Evolutionary conservation across 1,140 invertebrate species (phyloP), one percentile per base, ranked within the genome.

Genomic region (Danaus melanippus): DNA sequence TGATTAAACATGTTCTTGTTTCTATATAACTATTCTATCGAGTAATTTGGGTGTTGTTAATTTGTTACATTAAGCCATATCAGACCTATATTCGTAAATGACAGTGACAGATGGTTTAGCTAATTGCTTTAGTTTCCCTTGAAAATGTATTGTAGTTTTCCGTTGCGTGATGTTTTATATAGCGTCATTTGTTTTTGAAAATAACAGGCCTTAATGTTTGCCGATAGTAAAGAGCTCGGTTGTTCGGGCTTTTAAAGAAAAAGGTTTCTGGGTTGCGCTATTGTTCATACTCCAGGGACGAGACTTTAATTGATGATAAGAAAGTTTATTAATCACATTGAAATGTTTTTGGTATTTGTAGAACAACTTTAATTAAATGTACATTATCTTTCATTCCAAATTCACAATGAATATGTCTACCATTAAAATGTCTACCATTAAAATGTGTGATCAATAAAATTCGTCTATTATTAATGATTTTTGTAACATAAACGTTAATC

Each of bases 311-410:
- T 48, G 55, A 57, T 57, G 55, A 46, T 59, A 46, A 54, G 47
- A 59, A 59, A 59, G 52, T 59, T 59, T 59, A 46, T 50, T 54
- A 59, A 54, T 59, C 48, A 59, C 52, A 54, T 47, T 54, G 9
- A 59, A 59, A 12, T 53, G 54, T 42, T 56, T 21, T 48, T 41
- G 21, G 21, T 32, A 8, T 32, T 32, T 32, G 21, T 32, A 7
- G 21, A 32, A 32, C 21, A 32, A 7, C 21, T 32, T 32, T 32
- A 32, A 32, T 32, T 32, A 32, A 32, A 32, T 32, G 6, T 32
- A 4, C 21, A 32, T 32, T 32, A 32, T 32, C 21, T 32, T 32
- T 32, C 7, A 32, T 32, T 32, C 21, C 6, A 32, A 32, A 32
- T 32, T 3, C 21, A 32, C 2, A 32, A 32, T 32, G 21, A 32